These are phyloP conservation scores for Drosophila insularis DNA, from an alignment of 1,140 invertebrate species.

Conservation along the genomic window DNA sequence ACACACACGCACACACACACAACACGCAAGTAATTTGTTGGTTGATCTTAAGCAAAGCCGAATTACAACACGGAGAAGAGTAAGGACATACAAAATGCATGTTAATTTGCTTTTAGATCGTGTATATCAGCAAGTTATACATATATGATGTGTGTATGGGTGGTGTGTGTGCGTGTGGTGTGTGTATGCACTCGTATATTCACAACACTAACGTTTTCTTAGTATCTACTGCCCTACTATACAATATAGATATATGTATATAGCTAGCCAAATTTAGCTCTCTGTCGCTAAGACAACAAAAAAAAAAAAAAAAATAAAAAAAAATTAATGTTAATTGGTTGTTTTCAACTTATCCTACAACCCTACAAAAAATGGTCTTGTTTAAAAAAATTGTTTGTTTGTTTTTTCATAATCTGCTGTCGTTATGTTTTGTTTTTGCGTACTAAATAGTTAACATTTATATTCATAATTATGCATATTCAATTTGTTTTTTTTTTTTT, in stretches of 20 bases:
- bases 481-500: not conserved
- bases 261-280: slow-evolving; percentile 24
- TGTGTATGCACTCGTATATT: slow-evolving; percentile 41
- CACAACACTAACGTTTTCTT: slow-evolving; percentile 77
- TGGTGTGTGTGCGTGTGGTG: not conserved
- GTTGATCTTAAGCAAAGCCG: not conserved
- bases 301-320: not conserved
- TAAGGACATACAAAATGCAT: not conserved
- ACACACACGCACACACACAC: not conserved
- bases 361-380: slow-evolving; percentile 30
- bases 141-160: not conserved
- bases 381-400: slow-evolving; percentile 40
- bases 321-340: slow-evolving; percentile 25
- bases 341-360: slow-evolving; percentile 1
- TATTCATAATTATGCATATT: slow-evolving; percentile 35
- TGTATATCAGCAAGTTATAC: not conserved
- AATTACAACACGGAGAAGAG: not conserved
- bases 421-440: slow-evolving; percentile 42
- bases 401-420: slow-evolving; percentile 34
- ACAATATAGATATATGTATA: slow-evolving; percentile 43
- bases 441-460: slow-evolving; percentile 70
- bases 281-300: not conserved
- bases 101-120: not conserved
- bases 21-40: not conserved
- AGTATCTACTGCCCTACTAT: slow-evolving; percentile 46